Base-by-base conservation (phyloP, 2,888 invertebrate species). In the Ochropleura leucogaster region DNA sequence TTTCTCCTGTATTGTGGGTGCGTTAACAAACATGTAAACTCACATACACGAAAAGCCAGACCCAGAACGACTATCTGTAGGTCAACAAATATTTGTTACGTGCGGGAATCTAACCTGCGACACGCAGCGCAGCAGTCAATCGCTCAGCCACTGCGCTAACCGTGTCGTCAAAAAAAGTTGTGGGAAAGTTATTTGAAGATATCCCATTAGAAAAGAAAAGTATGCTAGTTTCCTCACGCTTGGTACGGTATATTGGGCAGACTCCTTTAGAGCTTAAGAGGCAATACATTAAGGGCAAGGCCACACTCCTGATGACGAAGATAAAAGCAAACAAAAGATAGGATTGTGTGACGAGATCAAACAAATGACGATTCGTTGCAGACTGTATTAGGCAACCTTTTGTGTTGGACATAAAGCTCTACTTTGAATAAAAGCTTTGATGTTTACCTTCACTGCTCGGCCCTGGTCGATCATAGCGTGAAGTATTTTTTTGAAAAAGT, bases 261-360 rank as follows among this genome's bases (percentile, higher is more conserved):
- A 40, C 16, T 40, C 40, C 40, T 16, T 40, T 74, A 70, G 68
- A 68, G 70, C 40, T 16, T 16, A 75, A 70, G 68, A 68, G 70
- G 60, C 71, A 53, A 74, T 73, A 80, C 68, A 88, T 88, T 88
- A 81, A 82, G 88, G 85, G 80, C 88, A 87, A 88, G 88, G 88
- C 69, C 84, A 57, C 68, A 65, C 47, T 72, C 44, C 78, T 82
- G 72, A 78, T 84, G 85, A 78, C 68, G 9, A 44, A 65, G 70
- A 77, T 68, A 66, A 46, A 67, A 59, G 60, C 86, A 85, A 79
- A 87, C 87, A 87, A 87, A 80, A 80, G 79, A 46, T 42, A 14
- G 63, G 62, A 46, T 75, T 72, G 75, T 79, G 59, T 79, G 80
- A 76, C 68, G 59, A 62, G 55, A 55, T 68, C 82, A 85, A 82